Evolutionary conservation across 2,888 invertebrate genomes (phyloP), one percentile per base, ranked within the genome.

Genomic region (Conistra vaccinii): DNA sequence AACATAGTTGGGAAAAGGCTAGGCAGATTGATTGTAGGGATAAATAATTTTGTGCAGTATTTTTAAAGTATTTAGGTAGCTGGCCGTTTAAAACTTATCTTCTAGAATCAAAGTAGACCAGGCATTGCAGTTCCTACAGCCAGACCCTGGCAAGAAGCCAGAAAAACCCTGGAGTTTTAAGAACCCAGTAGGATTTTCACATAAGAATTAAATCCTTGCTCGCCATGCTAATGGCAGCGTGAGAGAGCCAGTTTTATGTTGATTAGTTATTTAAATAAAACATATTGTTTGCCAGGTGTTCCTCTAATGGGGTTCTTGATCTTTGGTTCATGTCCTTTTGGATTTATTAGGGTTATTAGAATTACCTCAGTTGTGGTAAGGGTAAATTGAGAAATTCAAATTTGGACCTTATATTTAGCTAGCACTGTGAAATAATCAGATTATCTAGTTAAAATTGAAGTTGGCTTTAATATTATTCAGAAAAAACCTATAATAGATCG

Each of bases 271-370:
- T 83, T 85, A 83, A 83, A 83, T 83, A 81, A 85, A 70, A 81
- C 82, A 85, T 81, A 81, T 84, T 85, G 69, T 81, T 73, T 55
- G 77, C 85, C 82, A 83, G 82, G 82, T 83, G 85, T 35, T 39
- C 26, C 26, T n/a, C 67, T 76, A 73, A 83, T 73, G 85, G 81
- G 85, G 45, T 77, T 42, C 69, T 83, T 83, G 85, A 67, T 81
- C 85, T 85, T 42, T 45, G 29, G 42, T 17, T 32, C 32, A n/a
- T 69, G 26, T 80, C 48, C 51, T 83, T 58, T 69, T 61, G 9
- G 60, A 66, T 60, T 61, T 57, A 68, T 61, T 76, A 20, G 12
- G 55, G 35, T 45, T 14, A 60, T 48, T 66, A 55, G 32, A 12
- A 32, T 55, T 80, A 73, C 5, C 5, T 35, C 0, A 20, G 9